Evolutionary conservation across 2,797 vertebrate species (phyloP), one percentile per base, ranked within the genome.

Genomic region (Echiichthys vipera): DNA sequence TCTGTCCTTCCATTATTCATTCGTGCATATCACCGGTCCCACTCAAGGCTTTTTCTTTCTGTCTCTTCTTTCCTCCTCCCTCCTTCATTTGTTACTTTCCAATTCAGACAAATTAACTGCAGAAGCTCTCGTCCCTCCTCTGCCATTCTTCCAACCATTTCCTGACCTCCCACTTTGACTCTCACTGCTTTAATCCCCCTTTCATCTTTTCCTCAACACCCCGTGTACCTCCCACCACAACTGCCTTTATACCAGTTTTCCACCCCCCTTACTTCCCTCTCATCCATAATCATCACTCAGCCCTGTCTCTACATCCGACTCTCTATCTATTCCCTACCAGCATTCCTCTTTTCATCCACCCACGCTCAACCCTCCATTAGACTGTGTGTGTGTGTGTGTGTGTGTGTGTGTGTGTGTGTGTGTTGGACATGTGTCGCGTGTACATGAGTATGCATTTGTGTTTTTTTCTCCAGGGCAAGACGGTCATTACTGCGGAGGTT

Each of bases 1-100:
- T 71, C 62, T 51, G 27, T 74, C 81, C 65, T 56, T 87, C 69
- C 73, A 84, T 90, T 90, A 89, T 91, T 90, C 83, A 90, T 84
- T n/a, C 15, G 5, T 9, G 58, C 42, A 70, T 39, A 65, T 81
- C 77, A 69, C 47, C 11, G 43, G 32, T 46, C 65, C 39, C 71
- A 88, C 81, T 83, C 65, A 63, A 69, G 59, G 62, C 88, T 62
- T 64, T 84, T 84, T 66, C 69, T 50, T 24, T 37, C 67, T 51
- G 70, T 83, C 84, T 85, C 47, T 72, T 32, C 40, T 69, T 81
- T 77, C 70, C 69, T 49, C 61, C 34, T 66, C 64, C 69, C 73
- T 75, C 58, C 45, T 53, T 58, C 51, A 64, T 47, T 75, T 73
- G 46, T 80, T 80, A 77, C 77, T 80, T 73, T 84, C 64, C 57